A percentile compares a stretch with the other conserved stretches of the same genome.
Evolutionary conservation across 2,797 vertebrate genomes (phyloP).

Genomic region (Perodicticus potto): DNA sequence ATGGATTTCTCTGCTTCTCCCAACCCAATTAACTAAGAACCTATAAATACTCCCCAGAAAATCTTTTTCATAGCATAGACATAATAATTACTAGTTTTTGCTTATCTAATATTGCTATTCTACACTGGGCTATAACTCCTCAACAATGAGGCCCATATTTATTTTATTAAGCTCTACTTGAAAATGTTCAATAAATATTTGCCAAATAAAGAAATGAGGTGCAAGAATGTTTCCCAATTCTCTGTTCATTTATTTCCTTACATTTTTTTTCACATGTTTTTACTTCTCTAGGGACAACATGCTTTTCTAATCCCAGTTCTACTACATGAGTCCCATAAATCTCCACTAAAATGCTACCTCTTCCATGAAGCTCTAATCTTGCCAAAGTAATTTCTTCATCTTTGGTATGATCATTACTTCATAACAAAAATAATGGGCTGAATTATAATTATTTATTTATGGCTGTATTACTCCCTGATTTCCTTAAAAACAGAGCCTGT

Average conservation of each 20-base stretch:
- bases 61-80: background rate
- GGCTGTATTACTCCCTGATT: background rate
- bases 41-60: background rate
- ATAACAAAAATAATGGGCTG: background rate
- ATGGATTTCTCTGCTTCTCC: background rate
- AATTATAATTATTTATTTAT: background rate
- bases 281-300: background rate
- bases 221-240: background rate
- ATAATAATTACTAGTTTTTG: background rate
- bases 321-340: background rate
- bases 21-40: background rate
- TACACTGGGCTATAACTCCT: background rate
- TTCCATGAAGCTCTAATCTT: background rate
- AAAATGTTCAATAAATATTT: background rate
- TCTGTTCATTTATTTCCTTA: background rate
- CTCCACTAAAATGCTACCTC: background rate
- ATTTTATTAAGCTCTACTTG: background rate
- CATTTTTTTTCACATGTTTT: background rate
- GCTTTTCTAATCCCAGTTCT: background rate
- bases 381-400: background rate
- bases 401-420: background rate
- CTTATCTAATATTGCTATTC: background rate
- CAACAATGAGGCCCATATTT: background rate
- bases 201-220: background rate
- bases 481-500: background rate